Evolutionary conservation across 2,888 invertebrate genomes (phyloP), one percentile per base, ranked within the genome.

Genomic region (Epiblema foenella): DNA sequence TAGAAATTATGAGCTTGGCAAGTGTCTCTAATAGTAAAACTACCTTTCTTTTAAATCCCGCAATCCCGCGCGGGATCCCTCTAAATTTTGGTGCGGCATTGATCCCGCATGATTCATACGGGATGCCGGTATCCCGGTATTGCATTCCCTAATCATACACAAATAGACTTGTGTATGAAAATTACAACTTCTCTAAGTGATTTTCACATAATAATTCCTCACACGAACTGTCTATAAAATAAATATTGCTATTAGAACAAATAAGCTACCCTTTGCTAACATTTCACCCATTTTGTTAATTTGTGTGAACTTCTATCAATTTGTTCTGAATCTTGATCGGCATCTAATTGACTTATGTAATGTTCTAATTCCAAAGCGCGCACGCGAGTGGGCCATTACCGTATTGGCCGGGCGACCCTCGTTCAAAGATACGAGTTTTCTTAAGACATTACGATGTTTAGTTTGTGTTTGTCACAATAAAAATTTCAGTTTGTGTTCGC

Each of bases 321-420:
- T 65, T 65, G 65, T 33, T 56, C 56, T 42, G 52, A 51, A 46
- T 65, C 17, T 65, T 18, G 56, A 56, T 57, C 46, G 52, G 51
- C 54, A 66, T 33, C 58, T 70, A 65, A 70, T 70, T 66, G 65
- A 66, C 59, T 70, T 70, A 66, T 66, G 70, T 66, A 60, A 66
- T 46, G 65, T 49, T 54, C 15, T 24, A 24, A 24, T 70, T 52
- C 59, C 59, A 57, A 69, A 70, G 65, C 59, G 57, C 51, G 49
- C 70, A 70, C 70, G 70, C 70, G 70, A 70, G 33, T 46, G 4
- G 12, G 18, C 70, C 59, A 66, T 70, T 70, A 70, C 59, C 46
- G 54, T 59, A 60, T 69, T 64, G 58, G 54, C 24, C 39, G 52
- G 29, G 33, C 20, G 58, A 33, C 58, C 33, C 52, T 54, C 65